phyloP scores from a whole-genome alignment of 1,140 invertebrate genomes.

The Teleogryllus occipitalis region DNA sequence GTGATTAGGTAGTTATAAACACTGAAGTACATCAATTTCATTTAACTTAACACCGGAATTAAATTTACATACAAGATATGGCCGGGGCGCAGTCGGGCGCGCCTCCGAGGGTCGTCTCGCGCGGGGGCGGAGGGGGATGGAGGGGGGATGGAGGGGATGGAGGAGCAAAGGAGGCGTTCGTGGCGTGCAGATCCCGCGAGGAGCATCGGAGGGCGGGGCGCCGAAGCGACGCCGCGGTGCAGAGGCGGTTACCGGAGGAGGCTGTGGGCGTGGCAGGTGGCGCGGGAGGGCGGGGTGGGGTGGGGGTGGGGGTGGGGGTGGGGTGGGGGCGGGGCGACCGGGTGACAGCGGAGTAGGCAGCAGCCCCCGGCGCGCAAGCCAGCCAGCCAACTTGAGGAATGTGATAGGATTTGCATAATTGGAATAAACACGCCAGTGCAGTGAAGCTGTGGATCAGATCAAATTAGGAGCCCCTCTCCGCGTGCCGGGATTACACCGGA shows the following conservation, averaged over 20 bases:
- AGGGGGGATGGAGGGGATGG: no score
- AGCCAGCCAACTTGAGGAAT: conserved; percentile 16
- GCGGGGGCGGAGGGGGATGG: not conserved
- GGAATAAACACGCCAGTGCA: conserved; percentile 16
- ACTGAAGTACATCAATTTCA: conserved; percentile 23
- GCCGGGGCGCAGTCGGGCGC: not conserved
- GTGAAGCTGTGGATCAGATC: conserved; percentile 19
- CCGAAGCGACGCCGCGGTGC: not conserved
- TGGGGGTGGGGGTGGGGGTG: conserved; percentile 1
- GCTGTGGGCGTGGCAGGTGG: not conserved
- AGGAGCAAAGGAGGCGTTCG: no score
- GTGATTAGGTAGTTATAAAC: conserved; percentile 22
- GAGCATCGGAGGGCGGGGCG: not conserved
- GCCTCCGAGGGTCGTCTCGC: not conserved
- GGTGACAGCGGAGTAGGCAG: not conserved
- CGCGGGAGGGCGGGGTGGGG: conserved; percentile 3
- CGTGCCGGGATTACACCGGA: conserved; percentile 12
- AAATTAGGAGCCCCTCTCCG: conserved; percentile 18
- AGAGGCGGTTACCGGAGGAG: not conserved
- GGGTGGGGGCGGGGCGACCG: no score
- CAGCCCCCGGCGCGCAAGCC: no score
- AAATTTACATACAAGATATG: conserved; percentile 21
- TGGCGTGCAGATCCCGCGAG: not conserved
- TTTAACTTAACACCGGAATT: conserved; percentile 15
- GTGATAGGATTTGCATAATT: conserved; percentile 20